phyloP scores from a whole-genome alignment of 2,888 invertebrate species.

The Stramonita haemastoma region DNA sequence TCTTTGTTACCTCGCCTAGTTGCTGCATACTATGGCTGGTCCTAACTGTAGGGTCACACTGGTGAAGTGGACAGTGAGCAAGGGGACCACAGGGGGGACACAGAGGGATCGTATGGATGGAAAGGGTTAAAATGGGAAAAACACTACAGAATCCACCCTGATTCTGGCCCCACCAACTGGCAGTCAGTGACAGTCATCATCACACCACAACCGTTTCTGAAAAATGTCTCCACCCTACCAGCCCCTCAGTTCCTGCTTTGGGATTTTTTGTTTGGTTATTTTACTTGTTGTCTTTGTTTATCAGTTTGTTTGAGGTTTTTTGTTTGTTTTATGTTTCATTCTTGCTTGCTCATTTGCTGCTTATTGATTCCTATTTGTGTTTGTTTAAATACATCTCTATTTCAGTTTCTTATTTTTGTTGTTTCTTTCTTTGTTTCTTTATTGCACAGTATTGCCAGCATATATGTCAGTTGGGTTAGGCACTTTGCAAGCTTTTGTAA shows the following conservation, averaged over 20 bases:
- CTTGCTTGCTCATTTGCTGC: too few relatives aligned
- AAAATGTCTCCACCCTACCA: not conserved
- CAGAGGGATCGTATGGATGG: not conserved
- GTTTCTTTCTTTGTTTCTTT: too few relatives aligned
- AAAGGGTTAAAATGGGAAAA: not conserved
- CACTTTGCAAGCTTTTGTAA: too few relatives aligned
- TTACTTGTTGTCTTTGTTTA: not conserved
- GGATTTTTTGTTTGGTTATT: not conserved
- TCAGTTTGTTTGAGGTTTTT: too few relatives aligned
- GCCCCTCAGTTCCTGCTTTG: not conserved
- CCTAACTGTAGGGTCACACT: not conserved
- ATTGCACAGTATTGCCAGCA: too few relatives aligned
- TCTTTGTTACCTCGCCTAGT: not conserved
- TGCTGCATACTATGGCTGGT: not conserved
- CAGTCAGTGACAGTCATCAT: not conserved
- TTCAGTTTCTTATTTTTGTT: too few relatives aligned
- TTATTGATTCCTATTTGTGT: too few relatives aligned
- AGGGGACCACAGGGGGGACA: not conserved
- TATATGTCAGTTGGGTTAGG: too few relatives aligned
- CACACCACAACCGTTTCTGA: not conserved
- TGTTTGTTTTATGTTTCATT: too few relatives aligned
- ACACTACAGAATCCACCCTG: not conserved
- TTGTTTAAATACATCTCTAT: too few relatives aligned
- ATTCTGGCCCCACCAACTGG: not conserved
- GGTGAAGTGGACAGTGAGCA: not conserved